Evolutionary conservation across 2,797 vertebrate genomes (phyloP).

Genomic region (Atherinosoma microstoma): DNA sequence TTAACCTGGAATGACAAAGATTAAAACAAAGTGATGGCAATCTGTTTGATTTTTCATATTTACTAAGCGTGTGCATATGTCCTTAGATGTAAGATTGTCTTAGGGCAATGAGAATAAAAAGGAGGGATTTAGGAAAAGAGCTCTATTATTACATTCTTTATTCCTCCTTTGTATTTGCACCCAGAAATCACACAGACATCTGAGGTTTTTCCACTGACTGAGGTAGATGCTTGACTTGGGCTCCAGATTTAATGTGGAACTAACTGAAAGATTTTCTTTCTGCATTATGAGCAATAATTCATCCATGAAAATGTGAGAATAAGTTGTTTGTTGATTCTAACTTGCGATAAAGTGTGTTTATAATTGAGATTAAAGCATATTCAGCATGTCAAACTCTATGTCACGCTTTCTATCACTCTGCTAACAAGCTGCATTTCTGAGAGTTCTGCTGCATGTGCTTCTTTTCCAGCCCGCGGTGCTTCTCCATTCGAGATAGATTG

Average conservation of each 20-base stretch:
- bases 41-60: background rate
- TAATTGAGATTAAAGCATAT: conserved; percentile 11
- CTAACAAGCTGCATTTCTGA: conserved; percentile 17
- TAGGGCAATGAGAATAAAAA: background rate
- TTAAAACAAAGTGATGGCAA: background rate
- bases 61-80: background rate
- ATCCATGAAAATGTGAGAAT: conserved; percentile 31
- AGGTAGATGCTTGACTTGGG: background rate
- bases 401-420: conserved; percentile 6
- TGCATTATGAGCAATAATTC: conserved; percentile 4
- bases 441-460: conserved; percentile 8
- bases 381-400: conserved; percentile 12
- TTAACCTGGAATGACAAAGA: background rate
- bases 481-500: conserved; percentile 37
- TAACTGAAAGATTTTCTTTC: background rate
- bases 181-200: background rate
- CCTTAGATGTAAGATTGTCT: background rate
- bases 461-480: conserved; percentile 1
- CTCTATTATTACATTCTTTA: background rate
- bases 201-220: background rate
- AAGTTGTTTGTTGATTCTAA: conserved; percentile 8
- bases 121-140: background rate
- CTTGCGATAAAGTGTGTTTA: background rate
- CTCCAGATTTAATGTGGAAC: background rate
- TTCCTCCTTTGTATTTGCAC: too few relatives aligned